Evolutionary conservation across 2,113 vertebrate genomes (phyloP), one percentile per base, ranked within the genome.

Genomic region (Stictonetta naevosa): DNA sequence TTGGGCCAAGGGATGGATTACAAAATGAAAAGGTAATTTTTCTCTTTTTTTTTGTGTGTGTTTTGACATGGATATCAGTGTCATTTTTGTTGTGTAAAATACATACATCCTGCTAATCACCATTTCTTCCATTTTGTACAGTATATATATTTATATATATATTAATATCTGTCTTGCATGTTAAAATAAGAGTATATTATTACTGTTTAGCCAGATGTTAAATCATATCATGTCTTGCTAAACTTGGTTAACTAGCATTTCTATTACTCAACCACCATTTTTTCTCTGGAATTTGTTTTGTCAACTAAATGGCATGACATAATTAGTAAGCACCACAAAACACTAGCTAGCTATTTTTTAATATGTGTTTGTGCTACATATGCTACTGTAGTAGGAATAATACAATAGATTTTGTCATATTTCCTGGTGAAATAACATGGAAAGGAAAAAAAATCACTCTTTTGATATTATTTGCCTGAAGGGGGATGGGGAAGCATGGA

Each of bases 11-110:
- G 94, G 99, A 99, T 96, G 99, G 99, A 87, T 98, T 99, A 92
- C 99, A 99, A 96, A 99, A 99, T 98, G 99, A 99, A 98, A 99
- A 99, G 98, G 99, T 99, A 98, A 29, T 20, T 92, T 82, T 66
- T 50, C 6, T 64, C 7, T 23, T 19, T 29, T 46, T 31, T 40
- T 19, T 23, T 42, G 29, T 22, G 6, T 13, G 34, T 42, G 10
- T n/a, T 91, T 75, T 83, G 34, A 50, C 15, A 11, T 36, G 17
- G 17, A 31, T 63, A 10, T 58, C 56, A 21, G 7, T 46, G 13
- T 73, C 88, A 59, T 59, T 93, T 89, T 71, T 23, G 31, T 83
- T 64, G 33, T 68, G 16, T 81, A 79, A 63, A 86, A 75, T 2
- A 33, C 1, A 1, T 63, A 11, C 6, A 23, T 74, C 28, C n/a